Evolutionary conservation across 2,888 invertebrate species (phyloP), one percentile per base, ranked within the genome.

Genomic region (Plutella xylostella): DNA sequence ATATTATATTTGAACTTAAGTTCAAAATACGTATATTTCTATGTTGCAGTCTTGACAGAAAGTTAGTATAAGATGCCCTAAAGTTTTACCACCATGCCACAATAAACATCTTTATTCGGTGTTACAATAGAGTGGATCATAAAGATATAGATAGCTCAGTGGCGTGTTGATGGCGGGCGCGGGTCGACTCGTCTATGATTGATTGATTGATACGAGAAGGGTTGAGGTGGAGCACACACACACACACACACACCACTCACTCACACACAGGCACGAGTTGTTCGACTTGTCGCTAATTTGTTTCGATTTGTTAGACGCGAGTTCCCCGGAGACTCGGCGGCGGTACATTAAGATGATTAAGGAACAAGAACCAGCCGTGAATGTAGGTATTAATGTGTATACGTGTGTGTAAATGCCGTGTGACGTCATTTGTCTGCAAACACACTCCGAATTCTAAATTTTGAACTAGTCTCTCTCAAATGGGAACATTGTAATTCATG

Each of bases 261-360:
- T 17, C 39, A 15, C 39, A 25, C 3, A 25, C 63, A 61, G 69
- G 65, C 72, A 67, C 68, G 57, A 59, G 61, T 40, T 61, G 65
- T 61, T 63, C 64, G 64, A 73, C 71, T 69, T 63, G 62, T 58
- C 66, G 69, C 65, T 71, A 68, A 72, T 72, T 72, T 74, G 73
- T 72, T 68, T 65, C 68, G 69, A 74, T 72, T 74, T 74, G 69
- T 72, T 68, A 63, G 63, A 68, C 64, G 65, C n/a, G n/a, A n/a
- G n/a, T n/a, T n/a, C n/a, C n/a, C n/a, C 58, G 34, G 40, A 34
- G 40, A 9, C 4, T 22, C 17, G 39, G 25, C 25, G 15, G 39
- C 22, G 39, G 14, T 39, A 39, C 39, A 39, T 39, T 39, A n/a
- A 39, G 39, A 39, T 39, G 25, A 39, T 39, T 39, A 39, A 39